Evolutionary conservation across 2,888 invertebrate genomes (phyloP).

Genomic region (Alloscopus bannaensis): DNA sequence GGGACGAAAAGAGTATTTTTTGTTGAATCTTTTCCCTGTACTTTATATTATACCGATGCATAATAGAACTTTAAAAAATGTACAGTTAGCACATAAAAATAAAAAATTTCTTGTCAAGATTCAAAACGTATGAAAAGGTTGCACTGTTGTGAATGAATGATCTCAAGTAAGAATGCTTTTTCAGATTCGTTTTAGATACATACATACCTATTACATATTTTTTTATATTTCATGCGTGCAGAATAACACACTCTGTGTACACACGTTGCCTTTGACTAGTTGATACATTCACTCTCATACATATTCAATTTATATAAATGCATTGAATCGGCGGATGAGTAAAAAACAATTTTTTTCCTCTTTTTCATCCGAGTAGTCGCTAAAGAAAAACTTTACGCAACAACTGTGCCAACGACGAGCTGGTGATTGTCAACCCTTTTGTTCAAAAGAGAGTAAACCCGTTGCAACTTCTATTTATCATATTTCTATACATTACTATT

Average conservation of each 20-base stretch:
- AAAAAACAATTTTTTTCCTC: constrained; percentile 18
- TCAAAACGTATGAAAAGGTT: constrained; percentile 52
- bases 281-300: constrained; percentile 8
- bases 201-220: no score
- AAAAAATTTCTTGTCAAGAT: constrained; percentile 20
- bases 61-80: no score
- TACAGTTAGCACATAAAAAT: no score
- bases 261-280: constrained; percentile 6
- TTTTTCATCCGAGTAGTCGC: background rate
- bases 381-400: constrained; percentile 40
- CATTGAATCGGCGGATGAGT: constrained; percentile 15
- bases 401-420: constrained; percentile 49
- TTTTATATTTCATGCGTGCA: no score
- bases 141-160: constrained; percentile 42
- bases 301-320: constrained; percentile 47
- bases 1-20: constrained; percentile 8
- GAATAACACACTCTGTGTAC: background rate
- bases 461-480: constrained; percentile 71
- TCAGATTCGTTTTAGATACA: constrained; percentile 52
- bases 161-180: constrained; percentile 37
- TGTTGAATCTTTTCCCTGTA: no score
- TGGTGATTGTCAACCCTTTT: constrained; percentile 71
- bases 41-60: no score
- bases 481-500: no score
- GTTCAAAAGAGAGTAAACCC: constrained; percentile 37